Evolutionary conservation across 2,113 vertebrate genomes (phyloP).

Genomic region (Alectura lathami): DNA sequence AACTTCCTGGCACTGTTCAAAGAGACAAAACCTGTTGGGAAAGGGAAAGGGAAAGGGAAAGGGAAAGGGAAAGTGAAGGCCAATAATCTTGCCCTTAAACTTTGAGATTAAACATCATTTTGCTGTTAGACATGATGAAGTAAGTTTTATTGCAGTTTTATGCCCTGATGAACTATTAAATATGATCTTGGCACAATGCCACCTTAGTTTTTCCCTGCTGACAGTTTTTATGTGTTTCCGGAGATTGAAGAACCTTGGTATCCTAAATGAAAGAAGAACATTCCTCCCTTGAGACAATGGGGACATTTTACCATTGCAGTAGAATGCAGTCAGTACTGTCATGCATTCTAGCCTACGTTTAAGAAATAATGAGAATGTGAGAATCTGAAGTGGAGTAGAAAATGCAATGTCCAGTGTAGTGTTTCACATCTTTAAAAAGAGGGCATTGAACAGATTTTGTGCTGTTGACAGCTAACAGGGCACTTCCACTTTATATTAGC

Average conservation of each 20-base stretch:
- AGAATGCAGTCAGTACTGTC: background rate
- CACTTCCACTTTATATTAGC: background rate
- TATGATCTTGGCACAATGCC: background rate
- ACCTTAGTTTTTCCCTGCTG: background rate
- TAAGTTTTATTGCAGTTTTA: background rate
- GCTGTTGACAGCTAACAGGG: background rate
- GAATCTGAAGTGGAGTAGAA: background rate
- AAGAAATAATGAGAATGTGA: too few species aligned
- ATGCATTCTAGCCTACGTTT: background rate
- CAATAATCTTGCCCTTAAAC: background rate
- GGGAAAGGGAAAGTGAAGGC: background rate
- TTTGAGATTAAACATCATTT: background rate
- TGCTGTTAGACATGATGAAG: background rate
- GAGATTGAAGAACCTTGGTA: background rate
- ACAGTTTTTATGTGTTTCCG: background rate
- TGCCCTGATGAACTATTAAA: background rate
- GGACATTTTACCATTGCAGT: background rate
- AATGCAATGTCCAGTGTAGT: background rate
- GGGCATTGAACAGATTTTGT: background rate
- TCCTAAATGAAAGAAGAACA: background rate
- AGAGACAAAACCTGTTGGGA: background rate
- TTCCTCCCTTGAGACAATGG: background rate
- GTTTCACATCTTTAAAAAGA: background rate
- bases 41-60: background rate
- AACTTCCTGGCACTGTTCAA: background rate